Conservation (phyloP, 2,797 vertebrate genomes). For the Alectoris magna region DNA sequence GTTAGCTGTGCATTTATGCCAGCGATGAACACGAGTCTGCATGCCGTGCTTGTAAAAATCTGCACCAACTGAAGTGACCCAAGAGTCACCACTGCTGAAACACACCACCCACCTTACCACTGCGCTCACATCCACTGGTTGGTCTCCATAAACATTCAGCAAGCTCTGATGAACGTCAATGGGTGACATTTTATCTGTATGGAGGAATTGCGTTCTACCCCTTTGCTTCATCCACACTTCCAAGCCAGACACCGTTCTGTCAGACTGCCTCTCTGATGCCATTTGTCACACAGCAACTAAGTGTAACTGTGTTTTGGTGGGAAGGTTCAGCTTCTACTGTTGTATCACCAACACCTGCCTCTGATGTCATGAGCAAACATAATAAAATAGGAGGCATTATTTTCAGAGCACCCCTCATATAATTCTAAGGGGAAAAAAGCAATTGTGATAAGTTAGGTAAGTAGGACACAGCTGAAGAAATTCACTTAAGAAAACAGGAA, state of each 20-base stretch:
- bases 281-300: too few relatives aligned
- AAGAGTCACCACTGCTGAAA: not conserved
- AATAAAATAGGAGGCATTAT: too few relatives aligned
- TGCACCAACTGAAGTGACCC: not conserved
- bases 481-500: not conserved
- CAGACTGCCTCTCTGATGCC: too few relatives aligned
- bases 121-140: not conserved
- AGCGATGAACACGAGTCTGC: not conserved
- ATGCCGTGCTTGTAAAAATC: not conserved
- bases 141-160: not conserved
- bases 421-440: not conserved
- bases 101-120: not conserved
- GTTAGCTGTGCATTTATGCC: not conserved
- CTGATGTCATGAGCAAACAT: too few relatives aligned
- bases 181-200: too few relatives aligned
- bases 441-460: not conserved
- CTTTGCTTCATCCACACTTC: too few relatives aligned
- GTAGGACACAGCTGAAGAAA: conserved; percentile 1
- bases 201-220: too few relatives aligned
- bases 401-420: too few relatives aligned
- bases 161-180: not conserved
- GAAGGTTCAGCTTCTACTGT: too few relatives aligned
- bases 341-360: too few relatives aligned
- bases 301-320: too few relatives aligned
- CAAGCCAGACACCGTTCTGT: too few relatives aligned